These are phyloP conservation scores for Lemur catta DNA, from an alignment of 2,797 vertebrate genomes.

Conservation along the genomic window DNA sequence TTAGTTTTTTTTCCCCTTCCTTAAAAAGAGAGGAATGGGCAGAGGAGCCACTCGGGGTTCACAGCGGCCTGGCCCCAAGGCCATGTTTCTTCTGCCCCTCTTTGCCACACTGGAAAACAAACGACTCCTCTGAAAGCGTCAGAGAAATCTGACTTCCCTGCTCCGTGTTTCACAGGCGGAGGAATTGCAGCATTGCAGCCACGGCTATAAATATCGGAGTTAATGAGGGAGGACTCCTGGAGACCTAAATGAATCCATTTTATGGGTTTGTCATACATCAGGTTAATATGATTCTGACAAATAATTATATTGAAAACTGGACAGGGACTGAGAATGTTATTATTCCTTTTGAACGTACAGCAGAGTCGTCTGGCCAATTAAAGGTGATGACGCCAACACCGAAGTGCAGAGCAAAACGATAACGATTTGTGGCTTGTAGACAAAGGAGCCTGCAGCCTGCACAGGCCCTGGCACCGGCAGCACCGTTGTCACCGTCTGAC, in stretches of 20 bases:
- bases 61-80: background rate
- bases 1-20: background rate
- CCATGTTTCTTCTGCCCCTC: background rate
- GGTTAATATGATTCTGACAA: conserved; percentile 69
- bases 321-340: conserved; percentile 48
- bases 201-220: conserved; percentile 70
- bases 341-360: conserved; percentile 54
- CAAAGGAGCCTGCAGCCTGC: background rate
- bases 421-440: conserved; percentile 64
- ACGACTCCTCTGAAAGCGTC: background rate
- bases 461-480: background rate
- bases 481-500: background rate
- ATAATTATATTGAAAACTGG: conserved; percentile 68
- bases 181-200: background rate
- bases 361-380: conserved; percentile 58
- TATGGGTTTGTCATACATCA: conserved; percentile 69
- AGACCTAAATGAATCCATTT: conserved; percentile 74
- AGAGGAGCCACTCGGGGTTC: background rate
- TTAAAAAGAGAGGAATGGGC: background rate
- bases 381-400: conserved; percentile 25
- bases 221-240: conserved; percentile 72
- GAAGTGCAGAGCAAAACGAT: background rate
- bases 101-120: conserved; percentile 27
- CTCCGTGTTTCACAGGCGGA: conserved; percentile 43
- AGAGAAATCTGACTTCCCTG: conserved; percentile 27